Conservation (phyloP, 2,888 invertebrate genomes). For the Slavum lentiscoides region DNA sequence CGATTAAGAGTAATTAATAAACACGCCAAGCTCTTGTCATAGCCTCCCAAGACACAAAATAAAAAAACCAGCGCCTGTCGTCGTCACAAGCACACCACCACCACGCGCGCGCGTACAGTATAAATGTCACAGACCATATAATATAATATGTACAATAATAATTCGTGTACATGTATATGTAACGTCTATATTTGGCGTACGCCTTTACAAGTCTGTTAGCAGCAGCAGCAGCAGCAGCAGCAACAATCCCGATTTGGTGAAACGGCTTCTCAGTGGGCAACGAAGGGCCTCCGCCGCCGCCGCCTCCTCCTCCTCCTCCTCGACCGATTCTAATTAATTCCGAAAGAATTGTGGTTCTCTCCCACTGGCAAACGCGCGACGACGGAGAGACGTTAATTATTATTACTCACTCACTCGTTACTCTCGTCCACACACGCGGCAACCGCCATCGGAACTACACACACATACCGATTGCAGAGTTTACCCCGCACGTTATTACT, state of each 20-base stretch:
- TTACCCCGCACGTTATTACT: too few relatives aligned
- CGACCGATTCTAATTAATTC: too few relatives aligned
- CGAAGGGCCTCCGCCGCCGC: background rate
- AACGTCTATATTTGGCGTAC: slow-evolving; percentile 25
- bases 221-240: background rate
- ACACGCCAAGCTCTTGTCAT: background rate
- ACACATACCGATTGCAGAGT: too few relatives aligned
- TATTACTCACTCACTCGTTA: too few relatives aligned
- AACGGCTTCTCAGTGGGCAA: background rate
- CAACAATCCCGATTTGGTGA: slow-evolving; percentile 1
- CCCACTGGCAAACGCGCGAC: too few relatives aligned
- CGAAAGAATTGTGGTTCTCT: too few relatives aligned
- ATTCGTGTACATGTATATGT: background rate
- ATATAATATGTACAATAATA: too few relatives aligned
- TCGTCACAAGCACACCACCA: background rate
- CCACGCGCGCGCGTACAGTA: background rate
- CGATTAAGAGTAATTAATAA: slow-evolving; percentile 33
- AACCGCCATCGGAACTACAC: too few relatives aligned
- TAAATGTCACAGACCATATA: background rate
- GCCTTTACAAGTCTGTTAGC: background rate
- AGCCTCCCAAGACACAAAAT: background rate
- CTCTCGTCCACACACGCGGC: too few relatives aligned
- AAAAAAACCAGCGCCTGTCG: slow-evolving; percentile 2
- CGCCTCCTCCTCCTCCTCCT: too few relatives aligned
- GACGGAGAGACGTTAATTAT: too few relatives aligned